Conservation (phyloP, 2,797 vertebrate species). For the Lacerta bilineata region DNA sequence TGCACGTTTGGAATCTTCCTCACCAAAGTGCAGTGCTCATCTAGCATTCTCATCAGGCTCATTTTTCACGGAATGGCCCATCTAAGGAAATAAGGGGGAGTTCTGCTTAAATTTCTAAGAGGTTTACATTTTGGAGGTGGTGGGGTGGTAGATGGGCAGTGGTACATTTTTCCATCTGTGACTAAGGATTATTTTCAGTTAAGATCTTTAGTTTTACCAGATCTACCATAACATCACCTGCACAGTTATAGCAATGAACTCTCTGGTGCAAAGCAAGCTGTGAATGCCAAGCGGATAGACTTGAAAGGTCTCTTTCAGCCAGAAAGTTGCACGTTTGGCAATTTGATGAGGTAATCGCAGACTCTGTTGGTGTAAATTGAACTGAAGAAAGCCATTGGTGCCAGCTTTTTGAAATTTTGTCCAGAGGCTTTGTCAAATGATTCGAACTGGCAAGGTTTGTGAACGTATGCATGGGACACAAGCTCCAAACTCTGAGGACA, state of each 20-base stretch:
- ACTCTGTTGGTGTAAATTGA: not conserved
- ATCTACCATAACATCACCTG: not conserved
- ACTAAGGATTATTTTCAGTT: conserved; percentile 41
- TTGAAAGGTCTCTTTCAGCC: not conserved
- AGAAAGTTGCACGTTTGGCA: not conserved
- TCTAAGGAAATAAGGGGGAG: not conserved
- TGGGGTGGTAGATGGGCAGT: not conserved
- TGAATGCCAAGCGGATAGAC: not conserved
- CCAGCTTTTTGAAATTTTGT: not conserved
- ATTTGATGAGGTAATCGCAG: not conserved
- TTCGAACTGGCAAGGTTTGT: not conserved
- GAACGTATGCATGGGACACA: not conserved
- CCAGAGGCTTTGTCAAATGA: not conserved
- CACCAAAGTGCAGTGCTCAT: too few species aligned
- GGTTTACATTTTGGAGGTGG: conserved; percentile 33
- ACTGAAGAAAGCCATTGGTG: not conserved
- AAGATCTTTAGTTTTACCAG: conserved; percentile 42
- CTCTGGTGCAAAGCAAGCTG: not conserved
- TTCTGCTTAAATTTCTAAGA: conserved; percentile 36
- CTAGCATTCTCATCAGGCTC: too few species aligned
- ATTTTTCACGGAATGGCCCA: too few species aligned
- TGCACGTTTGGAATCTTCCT: too few species aligned
- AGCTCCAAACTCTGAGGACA: not conserved
- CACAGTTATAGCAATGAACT: not conserved
- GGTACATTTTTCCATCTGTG: conserved; percentile 2